Conservation (phyloP, 2,797 vertebrate genomes). For the Enteromius radiatus region DNA sequence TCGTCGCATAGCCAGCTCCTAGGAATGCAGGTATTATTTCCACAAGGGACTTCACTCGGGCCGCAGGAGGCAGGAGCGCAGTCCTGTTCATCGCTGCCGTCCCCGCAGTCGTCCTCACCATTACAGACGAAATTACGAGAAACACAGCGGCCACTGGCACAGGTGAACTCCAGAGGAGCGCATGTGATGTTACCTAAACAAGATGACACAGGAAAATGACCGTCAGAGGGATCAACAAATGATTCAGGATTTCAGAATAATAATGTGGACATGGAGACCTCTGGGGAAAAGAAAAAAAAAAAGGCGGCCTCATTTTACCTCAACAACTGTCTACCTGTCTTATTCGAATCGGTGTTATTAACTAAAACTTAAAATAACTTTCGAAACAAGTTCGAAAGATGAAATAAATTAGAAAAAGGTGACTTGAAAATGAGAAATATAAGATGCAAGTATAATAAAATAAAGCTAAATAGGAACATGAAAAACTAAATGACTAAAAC, state of each 20-base stretch:
- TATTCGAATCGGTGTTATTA: neutral
- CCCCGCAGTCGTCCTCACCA: slow-evolving; percentile 92
- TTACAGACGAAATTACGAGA: slow-evolving; percentile 94
- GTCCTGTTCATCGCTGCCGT: slow-evolving; percentile 88
- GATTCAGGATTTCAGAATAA: neutral
- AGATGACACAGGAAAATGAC: neutral
- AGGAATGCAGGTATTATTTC: slow-evolving; percentile 89
- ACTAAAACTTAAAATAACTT: neutral
- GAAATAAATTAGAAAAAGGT: neutral
- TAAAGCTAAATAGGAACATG: neutral
- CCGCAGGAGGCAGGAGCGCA: slow-evolving; percentile 89
- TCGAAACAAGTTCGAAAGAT: neutral
- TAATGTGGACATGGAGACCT: neutral
- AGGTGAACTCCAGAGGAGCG: slow-evolving; percentile 91
- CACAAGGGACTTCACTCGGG: slow-evolving; percentile 90
- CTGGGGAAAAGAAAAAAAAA: no score
- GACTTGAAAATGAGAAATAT: neutral
- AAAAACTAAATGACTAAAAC: neutral
- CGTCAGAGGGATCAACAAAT: neutral
- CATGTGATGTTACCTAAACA: slow-evolving; percentile 92
- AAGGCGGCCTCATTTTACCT: neutral
- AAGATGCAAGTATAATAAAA: neutral
- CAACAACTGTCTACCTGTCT: neutral
- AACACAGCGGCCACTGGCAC: slow-evolving; percentile 89
- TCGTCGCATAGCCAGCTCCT: slow-evolving; percentile 94